Evolutionary conservation across 1,140 invertebrate species (phyloP), one percentile per base, ranked within the genome.

Genomic region (Antheraea mylitta): DNA sequence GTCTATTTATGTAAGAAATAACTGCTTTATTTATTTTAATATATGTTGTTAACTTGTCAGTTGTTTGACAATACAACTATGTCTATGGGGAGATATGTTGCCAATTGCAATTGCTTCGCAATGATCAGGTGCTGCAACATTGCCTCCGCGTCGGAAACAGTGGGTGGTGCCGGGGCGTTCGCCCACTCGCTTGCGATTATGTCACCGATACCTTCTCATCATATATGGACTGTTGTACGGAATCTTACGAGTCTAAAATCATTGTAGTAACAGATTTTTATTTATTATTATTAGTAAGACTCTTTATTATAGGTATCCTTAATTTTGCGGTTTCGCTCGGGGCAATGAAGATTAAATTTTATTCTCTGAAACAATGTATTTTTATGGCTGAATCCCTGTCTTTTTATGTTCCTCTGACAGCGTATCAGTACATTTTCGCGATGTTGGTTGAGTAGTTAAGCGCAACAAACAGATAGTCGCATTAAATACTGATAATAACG

Each of bases 111-210:
- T 83, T 80, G 75, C 82, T 73, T 68, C 79, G 80, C 68, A 75
- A 74, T 69, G 72, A 87, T 89, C 85, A 89, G 86, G 85, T 88
- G 83, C 73, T 78, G 69, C 70, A 68, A 73, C 42, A 65, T 71
- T 83, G 85, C 86, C 86, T 82, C 78, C 78, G 72, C 81, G 76
- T 73, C 85, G 86, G 86, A 89, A 87, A 77, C 82, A 11, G 86
- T 90, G 82, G 88, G 86, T 76, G 86, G 76, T 66, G 70, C 73
- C 76, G 67, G 75, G 71, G 76, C 72, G 73, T 73, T 77, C 83
- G 80, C 85, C 85, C 73, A 86, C 86, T 78, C 75, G 66, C 59
- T 66, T 38, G 11, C 60, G 72, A 72, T 88, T 88, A 87, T 89
- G 86, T 90, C 86, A 87, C 81, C 83, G 72, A 83, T 83, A 84